These are phyloP conservation scores for Siniperca scherzeri DNA, from an alignment of 2,797 vertebrate species.

Conservation along the genomic window DNA sequence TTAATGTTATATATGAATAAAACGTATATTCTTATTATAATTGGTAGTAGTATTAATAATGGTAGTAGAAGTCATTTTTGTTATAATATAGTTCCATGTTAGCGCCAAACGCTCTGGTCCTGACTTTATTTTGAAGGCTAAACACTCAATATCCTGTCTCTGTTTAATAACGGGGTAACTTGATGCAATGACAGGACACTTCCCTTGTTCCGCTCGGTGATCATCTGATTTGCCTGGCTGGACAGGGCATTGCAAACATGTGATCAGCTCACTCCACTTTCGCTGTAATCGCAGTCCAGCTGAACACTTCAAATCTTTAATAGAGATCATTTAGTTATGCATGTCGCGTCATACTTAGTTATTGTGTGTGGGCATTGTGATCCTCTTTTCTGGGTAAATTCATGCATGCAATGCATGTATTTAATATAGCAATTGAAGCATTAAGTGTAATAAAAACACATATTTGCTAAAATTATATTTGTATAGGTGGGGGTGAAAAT, in stretches of 20 bases:
- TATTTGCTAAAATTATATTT: not conserved
- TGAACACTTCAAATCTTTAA: accelerated
- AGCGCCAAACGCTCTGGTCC: not conserved
- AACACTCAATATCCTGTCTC: not conserved
- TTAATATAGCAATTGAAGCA: not conserved
- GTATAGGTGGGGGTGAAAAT: not conserved
- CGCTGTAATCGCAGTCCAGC: not conserved
- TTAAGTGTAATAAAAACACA: not conserved
- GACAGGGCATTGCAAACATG: not conserved
- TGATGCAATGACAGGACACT: slow-evolving; percentile 2
- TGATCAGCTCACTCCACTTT: slow-evolving; percentile 15
- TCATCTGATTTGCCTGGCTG: slow-evolving; percentile 47
- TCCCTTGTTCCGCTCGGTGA: slow-evolving; percentile 15
- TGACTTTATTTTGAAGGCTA: slow-evolving; percentile 52
- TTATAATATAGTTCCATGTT: not conserved
- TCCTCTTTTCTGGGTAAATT: not conserved
- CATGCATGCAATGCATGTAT: not conserved
- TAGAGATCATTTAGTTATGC: not conserved
- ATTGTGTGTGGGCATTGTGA: not conserved
- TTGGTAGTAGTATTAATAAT: not conserved
- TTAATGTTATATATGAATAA: not conserved
- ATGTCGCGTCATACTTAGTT: not conserved
- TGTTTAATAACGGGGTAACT: not conserved
- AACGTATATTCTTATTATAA: not conserved
- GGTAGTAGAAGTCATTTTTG: too few relatives aligned